Base-by-base conservation (phyloP, 2,888 invertebrate genomes). In the Chorisops tibialis region DNA sequence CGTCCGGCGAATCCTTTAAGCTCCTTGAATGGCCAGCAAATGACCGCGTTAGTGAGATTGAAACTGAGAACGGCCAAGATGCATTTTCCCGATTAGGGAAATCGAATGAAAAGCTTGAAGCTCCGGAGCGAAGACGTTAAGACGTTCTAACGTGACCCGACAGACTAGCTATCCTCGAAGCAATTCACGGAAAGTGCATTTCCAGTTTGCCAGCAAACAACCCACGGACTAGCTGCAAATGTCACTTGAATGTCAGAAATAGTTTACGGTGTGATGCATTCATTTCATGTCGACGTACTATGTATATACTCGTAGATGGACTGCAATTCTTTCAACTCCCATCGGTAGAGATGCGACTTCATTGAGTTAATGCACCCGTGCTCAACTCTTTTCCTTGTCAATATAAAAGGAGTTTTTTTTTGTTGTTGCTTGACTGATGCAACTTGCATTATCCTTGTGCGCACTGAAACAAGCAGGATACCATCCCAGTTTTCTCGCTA, bases 61-160 rank as follows among this genome's bases (percentile, higher is more conserved):
- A 58, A 35, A 43, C 22, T 51, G 45, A 14, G 14, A 51, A 49
- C 52, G 51, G 39, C 61, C 43, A 52, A 43, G 48, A 61, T 61
- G 61, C 61, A 61, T 61, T 61, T 49, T 54, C 47, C 47, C 39
- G 54, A 54, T 47, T 61, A 47, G 43, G 47, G 54, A 54, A 61
- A 61, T 54, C 24, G 45, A 24, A 54, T 37, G 37, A 48, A 52
- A 24, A 21, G 19, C 35, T 14, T 54, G 9, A 12, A 37, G 22
- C 16, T 47, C 45, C 12, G 37, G 22, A 47, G 37, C 22, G 47
- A n/a, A n/a, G 22, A 21, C 19, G 12, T 19, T 16, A 19, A 43
- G 19, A 4, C 39, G 9, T 9, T 14, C 14, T 4, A 4, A 9
- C 14, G 11, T 39, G 30, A 9, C 9, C 30, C 5, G 30, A 30